These are phyloP conservation scores for Pristionchus fissidentatus DNA, from an alignment of 2,888 invertebrate species.

Conservation along the genomic window DNA sequence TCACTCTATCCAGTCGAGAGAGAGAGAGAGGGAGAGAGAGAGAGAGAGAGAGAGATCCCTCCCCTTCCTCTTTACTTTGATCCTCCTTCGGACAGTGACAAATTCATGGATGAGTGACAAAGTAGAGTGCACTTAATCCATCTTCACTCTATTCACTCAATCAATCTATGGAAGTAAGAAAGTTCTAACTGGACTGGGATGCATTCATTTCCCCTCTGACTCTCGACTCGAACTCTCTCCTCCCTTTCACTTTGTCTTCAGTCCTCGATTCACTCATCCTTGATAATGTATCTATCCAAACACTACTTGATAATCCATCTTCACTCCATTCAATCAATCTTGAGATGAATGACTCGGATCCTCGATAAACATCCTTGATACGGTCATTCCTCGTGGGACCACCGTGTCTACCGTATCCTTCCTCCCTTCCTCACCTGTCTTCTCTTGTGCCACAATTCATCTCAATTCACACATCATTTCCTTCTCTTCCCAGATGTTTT, in stretches of 20 bases:
- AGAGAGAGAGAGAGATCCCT: too few species aligned
- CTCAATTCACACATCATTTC: constrained; percentile 7
- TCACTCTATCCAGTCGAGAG: not conserved
- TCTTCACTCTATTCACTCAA: not conserved
- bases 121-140: constrained; percentile 27
- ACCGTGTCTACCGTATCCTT: not conserved
- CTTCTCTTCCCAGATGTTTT: not conserved
- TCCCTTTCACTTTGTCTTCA: constrained; percentile 22
- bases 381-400: not conserved
- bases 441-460: not conserved
- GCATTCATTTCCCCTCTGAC: constrained; percentile 10
- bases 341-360: too few species aligned
- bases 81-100: constrained; percentile 20
- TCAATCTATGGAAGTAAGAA: constrained; percentile 38
- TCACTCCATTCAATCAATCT: too few species aligned
- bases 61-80: constrained; percentile 16
- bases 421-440: constrained; percentile 12
- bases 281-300: too few species aligned
- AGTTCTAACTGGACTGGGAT: constrained; percentile 32
- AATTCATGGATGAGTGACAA: constrained; percentile 22
- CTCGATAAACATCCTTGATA: too few species aligned
- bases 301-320: too few species aligned
- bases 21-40: too few species aligned
- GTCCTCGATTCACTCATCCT: not conserved
- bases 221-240: not conserved